These are phyloP conservation scores for Steinernema feltiae DNA, from an alignment of 1,140 invertebrate species.

Conservation along the genomic window DNA sequence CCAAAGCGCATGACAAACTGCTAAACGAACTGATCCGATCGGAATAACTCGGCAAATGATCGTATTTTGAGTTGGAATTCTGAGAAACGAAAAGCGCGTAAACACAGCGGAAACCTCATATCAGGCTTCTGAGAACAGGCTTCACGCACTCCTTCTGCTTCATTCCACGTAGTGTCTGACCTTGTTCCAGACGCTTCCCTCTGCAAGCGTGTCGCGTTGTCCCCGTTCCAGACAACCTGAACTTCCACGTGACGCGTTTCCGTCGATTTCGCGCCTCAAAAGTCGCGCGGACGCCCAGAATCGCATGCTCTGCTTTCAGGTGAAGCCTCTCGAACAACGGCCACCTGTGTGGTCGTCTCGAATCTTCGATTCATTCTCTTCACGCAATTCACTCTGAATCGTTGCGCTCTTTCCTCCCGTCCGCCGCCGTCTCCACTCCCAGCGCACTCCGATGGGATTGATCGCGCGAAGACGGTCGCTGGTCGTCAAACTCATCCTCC, in stretches of 20 bases:
- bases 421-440: neutral
- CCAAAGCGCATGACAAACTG: too few species aligned
- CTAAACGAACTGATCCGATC: too few species aligned
- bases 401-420: neutral
- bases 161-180: too few species aligned
- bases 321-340: neutral
- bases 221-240: neutral
- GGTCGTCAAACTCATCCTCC: slow-evolving; percentile 48
- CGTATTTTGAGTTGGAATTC: too few species aligned
- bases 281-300: neutral
- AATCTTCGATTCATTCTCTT: neutral
- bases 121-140: too few species aligned
- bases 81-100: too few species aligned
- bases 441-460: slow-evolving; percentile 6
- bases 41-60: too few species aligned
- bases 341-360: neutral
- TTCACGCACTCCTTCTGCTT: too few species aligned
- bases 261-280: neutral
- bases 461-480: slow-evolving; percentile 40
- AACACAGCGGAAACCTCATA: too few species aligned
- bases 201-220: too few species aligned
- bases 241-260: neutral
- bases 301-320: neutral
- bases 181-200: too few species aligned
- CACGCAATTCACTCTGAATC: neutral